A percentile compares a stretch with the other conserved stretches of the same genome.
phyloP scores from a whole-genome alignment of 1,140 invertebrate genomes.

The Bombus consobrinus region DNA sequence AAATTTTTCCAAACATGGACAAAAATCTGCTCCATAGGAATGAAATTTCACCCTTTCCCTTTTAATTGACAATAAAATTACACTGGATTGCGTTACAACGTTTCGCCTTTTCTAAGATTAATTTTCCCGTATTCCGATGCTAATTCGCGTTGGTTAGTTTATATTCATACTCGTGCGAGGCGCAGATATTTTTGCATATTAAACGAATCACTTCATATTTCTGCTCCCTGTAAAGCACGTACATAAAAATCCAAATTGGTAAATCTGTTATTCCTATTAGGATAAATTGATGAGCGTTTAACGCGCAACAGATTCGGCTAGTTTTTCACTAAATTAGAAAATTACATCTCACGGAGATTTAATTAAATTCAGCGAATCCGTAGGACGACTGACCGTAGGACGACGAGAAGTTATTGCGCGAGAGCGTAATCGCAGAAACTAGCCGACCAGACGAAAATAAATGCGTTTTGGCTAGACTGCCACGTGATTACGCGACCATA shows the following conservation, averaged over 20 bases:
- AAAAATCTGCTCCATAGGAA: background rate
- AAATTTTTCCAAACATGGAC: no score
- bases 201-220: background rate
- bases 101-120: background rate
- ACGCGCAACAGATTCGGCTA: background rate
- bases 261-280: conserved; percentile 1
- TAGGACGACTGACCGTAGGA: background rate
- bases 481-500: conserved; percentile 28
- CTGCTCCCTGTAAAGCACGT: no score
- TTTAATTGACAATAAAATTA: background rate
- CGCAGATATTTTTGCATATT: background rate
- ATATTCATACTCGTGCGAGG: no score
- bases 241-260: no score
- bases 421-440: conserved; percentile 38
- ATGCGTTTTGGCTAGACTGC: conserved; percentile 4
- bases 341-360: conserved; percentile 31
- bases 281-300: conserved; percentile 3
- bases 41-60: no score
- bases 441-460: conserved; percentile 35
- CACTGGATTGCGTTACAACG: background rate
- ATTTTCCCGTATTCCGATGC: no score
- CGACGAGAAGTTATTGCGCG: conserved; percentile 32
- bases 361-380: conserved; percentile 39
- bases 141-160: no score
- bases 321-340: conserved; percentile 49